These are phyloP conservation scores for Sceloporus undulatus DNA, from an alignment of 2,113 vertebrate genomes.

Conservation along the genomic window DNA sequence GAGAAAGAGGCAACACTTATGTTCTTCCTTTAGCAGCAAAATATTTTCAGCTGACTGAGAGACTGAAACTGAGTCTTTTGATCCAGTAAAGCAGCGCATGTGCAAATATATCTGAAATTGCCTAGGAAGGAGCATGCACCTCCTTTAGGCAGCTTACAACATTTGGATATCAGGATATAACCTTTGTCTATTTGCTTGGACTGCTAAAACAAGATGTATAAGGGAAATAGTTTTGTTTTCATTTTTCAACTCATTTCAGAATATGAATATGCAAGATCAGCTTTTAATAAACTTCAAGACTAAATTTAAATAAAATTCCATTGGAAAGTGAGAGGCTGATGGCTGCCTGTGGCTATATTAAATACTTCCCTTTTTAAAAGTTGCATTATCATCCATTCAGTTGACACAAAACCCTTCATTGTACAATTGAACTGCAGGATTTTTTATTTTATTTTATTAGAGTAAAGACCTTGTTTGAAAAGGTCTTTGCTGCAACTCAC, in stretches of 20 bases:
- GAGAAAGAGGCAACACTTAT: not conserved
- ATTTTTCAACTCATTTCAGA: not conserved
- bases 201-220: not conserved
- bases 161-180: not conserved
- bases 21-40: too few relatives aligned
- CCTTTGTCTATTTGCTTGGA: too few relatives aligned
- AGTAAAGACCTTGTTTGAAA: not conserved
- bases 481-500: not conserved
- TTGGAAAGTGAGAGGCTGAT: not conserved
- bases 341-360: not conserved
- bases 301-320: conserved; percentile 9
- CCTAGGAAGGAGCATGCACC: not conserved
- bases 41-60: too few relatives aligned
- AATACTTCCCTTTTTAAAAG: not conserved
- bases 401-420: not conserved
- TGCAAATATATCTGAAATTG: not conserved
- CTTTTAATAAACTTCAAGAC: not conserved
- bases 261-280: not conserved
- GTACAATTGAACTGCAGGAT: not conserved
- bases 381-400: not conserved
- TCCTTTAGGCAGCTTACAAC: not conserved
- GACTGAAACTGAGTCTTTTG: not conserved
- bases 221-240: not conserved
- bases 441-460: not conserved
- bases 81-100: not conserved